Evolutionary conservation across 1,140 invertebrate species (phyloP), one percentile per base, ranked within the genome.

Genomic region (Microvelia longipes): DNA sequence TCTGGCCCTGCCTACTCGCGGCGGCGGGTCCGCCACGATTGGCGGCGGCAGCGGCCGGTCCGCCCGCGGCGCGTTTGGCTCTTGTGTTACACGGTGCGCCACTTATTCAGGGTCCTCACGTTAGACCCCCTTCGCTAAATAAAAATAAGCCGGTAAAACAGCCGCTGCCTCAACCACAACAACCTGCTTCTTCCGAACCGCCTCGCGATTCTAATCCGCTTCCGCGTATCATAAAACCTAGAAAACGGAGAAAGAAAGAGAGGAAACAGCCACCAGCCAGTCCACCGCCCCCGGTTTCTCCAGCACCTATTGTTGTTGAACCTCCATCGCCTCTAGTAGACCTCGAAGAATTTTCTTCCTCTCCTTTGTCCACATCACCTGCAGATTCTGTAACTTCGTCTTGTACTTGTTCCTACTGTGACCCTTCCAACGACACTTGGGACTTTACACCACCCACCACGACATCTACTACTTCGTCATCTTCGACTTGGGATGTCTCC

Each of bases 191-290:
- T 77, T 89, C 90, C 77, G 88, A 90, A 78, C 89, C 88, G 79
- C 88, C 86, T 70, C 85, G 84, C 14, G 82, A 83, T 62, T 89
- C 87, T 1, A 89, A 87, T 69, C 90, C 88, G 78, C 78, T 93
- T 74, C 92, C 91, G 27, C 82, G 91, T 64, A 92, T 93, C 67
- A 93, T 93, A 75, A 94, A 94, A 78, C 91, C 91, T 0, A 81
- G 91, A 14, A 94, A 94, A 77, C 83, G 92, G 25, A 85, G 91
- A 75, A 94, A 94, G 85, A 93, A 93, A 79, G 91, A 93, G 75
- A 83, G 90, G 68, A 92, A 92, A 77, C 87, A 88, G 26, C 81
- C 79, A 1, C 77, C 69, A 72, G 74, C 73, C 74, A 70, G 73
- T 67, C 79, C 71, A 14, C 5, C 1, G 30, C 63, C 13, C 66